A percentile compares a stretch with the other conserved stretches of the same genome.
Evolutionary conservation across 2,888 invertebrate species (phyloP).

Genomic region (Drosophila barbarae): DNA sequence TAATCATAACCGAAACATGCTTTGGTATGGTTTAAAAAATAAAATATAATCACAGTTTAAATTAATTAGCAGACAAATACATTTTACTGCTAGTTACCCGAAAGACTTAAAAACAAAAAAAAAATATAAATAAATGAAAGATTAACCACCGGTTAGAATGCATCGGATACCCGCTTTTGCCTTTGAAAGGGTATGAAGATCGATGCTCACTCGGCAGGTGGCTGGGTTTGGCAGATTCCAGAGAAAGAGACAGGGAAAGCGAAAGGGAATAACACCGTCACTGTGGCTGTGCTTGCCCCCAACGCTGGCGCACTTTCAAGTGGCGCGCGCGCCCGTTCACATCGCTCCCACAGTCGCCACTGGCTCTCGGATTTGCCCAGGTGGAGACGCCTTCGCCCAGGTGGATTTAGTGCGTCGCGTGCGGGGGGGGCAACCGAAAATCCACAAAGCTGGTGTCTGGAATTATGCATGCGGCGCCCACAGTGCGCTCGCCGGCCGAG

Average conservation of each 20-base stretch:
- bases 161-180: background rate
- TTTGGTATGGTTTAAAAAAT: background rate
- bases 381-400: slow-evolving; percentile 9
- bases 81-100: background rate
- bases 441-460: slow-evolving; percentile 66
- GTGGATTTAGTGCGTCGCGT: slow-evolving; percentile 32
- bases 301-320: slow-evolving; percentile 50
- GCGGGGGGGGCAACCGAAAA: slow-evolving; percentile 39
- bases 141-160: background rate
- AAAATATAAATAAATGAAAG: accelerated
- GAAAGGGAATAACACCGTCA: slow-evolving; percentile 1
- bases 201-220: background rate
- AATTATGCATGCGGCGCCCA: slow-evolving; percentile 72
- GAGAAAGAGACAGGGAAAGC: background rate
- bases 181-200: background rate
- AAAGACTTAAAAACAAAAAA: background rate
- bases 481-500: slow-evolving; percentile 78
- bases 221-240: background rate
- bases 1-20: too few relatives aligned
- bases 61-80: accelerated
- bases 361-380: slow-evolving; percentile 15
- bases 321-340: slow-evolving; percentile 62
- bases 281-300: slow-evolving; percentile 8
- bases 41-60: too few relatives aligned
- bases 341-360: slow-evolving; percentile 35